These are phyloP conservation scores for Zhengitettix transpicula DNA, from an alignment of 2,888 invertebrate genomes.

Conservation along the genomic window DNA sequence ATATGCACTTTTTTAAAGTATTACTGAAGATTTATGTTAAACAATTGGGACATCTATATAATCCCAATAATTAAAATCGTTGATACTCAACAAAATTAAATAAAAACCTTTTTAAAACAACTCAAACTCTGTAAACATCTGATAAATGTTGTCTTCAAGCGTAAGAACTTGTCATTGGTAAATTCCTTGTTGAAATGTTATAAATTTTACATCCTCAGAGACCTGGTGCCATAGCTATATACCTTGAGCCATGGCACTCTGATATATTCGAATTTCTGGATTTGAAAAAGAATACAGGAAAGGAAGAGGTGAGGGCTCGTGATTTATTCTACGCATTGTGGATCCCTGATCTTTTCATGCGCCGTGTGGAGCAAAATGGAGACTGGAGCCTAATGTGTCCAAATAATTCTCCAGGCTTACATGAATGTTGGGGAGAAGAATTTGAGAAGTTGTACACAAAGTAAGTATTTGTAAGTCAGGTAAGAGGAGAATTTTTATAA, in stretches of 20 bases:
- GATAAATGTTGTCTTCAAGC: too few relatives aligned
- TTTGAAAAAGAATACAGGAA: conserved; percentile 85
- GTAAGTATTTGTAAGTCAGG: conserved; percentile 21
- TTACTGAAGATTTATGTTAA: too few relatives aligned
- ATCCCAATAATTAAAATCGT: too few relatives aligned
- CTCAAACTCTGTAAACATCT: too few relatives aligned
- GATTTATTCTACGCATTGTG: conserved; percentile 94
- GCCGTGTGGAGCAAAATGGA: conserved; percentile 66
- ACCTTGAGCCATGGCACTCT: conserved; percentile 97
- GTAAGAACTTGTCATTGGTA: too few relatives aligned
- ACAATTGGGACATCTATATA: too few relatives aligned
- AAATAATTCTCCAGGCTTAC: conserved; percentile 73
- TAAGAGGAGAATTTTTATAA: neutral
- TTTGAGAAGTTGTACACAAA: conserved; percentile 76
- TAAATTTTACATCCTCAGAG: conserved; percentile 28
- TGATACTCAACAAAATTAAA: too few relatives aligned
- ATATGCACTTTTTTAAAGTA: too few relatives aligned
- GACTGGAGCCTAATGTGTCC: conserved; percentile 97
- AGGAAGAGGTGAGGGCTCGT: conserved; percentile 84
- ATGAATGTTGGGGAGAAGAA: conserved; percentile 87
- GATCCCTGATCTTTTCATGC: conserved; percentile 98
- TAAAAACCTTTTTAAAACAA: too few relatives aligned
- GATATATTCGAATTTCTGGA: conserved; percentile 92
- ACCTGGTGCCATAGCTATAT: conserved; percentile 94
- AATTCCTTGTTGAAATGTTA: too few relatives aligned